phyloP scores from a whole-genome alignment of 2,797 vertebrate genomes.

The Pantherophis alleghaniensis region DNA sequence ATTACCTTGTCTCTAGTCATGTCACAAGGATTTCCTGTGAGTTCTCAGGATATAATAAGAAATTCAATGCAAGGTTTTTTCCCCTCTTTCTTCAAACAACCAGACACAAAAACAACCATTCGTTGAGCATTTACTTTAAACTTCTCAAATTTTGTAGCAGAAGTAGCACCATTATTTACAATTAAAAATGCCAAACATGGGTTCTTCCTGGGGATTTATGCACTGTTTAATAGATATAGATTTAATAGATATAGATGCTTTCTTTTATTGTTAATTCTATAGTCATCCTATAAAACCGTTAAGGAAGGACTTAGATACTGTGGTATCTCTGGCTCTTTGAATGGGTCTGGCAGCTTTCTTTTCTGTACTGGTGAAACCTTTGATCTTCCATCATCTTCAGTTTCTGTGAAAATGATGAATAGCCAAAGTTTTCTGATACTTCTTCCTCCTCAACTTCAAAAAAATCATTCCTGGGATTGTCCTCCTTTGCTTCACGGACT shows the following conservation, averaged over 20 bases:
- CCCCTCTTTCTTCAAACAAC: not conserved
- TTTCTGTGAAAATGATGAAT: not conserved
- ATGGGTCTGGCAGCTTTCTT: not conserved
- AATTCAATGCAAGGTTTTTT: not conserved
- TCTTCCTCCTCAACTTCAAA: not conserved
- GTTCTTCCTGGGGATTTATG: not conserved
- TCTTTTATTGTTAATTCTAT: not conserved
- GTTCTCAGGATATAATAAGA: not conserved
- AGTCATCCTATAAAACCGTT: not conserved
- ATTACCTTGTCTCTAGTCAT: not conserved
- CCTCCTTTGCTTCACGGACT: not conserved
- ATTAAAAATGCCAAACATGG: not conserved
- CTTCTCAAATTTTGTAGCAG: not conserved
- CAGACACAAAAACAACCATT: not conserved
- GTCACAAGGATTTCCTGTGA: not conserved
- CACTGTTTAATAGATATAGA: not conserved
- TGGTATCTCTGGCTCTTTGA: not conserved
- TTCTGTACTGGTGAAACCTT: not conserved
- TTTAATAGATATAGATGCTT: not conserved
- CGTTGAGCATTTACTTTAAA: not conserved
- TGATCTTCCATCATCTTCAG: not conserved
- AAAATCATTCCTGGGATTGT: not conserved
- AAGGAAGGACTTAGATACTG: not conserved
- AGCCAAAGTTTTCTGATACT: not conserved
- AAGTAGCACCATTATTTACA: not conserved